phyloP scores from a whole-genome alignment of 2,797 vertebrate species.

The Cacajao melanocephalus region DNA sequence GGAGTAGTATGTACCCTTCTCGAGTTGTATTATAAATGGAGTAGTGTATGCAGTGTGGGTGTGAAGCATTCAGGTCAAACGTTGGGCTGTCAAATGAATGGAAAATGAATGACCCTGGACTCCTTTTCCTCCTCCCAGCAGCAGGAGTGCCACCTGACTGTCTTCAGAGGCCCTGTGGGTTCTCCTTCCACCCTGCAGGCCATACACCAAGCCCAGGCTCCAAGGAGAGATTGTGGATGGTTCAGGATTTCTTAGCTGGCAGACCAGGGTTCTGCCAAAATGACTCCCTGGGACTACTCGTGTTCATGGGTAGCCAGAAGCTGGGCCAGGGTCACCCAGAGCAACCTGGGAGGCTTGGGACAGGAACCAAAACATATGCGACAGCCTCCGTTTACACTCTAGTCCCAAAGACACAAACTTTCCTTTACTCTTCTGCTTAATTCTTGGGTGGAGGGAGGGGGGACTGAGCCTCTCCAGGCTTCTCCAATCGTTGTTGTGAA shows the following conservation, averaged over 20 bases:
- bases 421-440: neutral
- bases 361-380: too few relatives aligned
- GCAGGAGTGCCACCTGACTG: neutral
- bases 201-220: neutral
- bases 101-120: too few relatives aligned
- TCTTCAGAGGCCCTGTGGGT: neutral
- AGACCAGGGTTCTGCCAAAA: neutral
- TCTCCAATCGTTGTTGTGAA: too few relatives aligned
- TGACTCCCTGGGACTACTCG: too few relatives aligned
- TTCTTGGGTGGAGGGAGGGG: neutral
- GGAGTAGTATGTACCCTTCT: neutral
- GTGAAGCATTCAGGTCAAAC: neutral
- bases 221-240: neutral
- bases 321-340: neutral
- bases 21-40: neutral
- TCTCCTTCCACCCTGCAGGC: neutral
- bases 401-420: too few relatives aligned
- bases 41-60: neutral
- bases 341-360: neutral
- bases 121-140: neutral
- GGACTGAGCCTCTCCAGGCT: neutral
- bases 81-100: rapidly evolving
- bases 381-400: neutral
- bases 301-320: neutral
- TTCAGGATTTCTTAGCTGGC: neutral